Evolutionary conservation across 2,888 invertebrate genomes (phyloP), one percentile per base, ranked within the genome.

Genomic region (Philhelius pedissequus): DNA sequence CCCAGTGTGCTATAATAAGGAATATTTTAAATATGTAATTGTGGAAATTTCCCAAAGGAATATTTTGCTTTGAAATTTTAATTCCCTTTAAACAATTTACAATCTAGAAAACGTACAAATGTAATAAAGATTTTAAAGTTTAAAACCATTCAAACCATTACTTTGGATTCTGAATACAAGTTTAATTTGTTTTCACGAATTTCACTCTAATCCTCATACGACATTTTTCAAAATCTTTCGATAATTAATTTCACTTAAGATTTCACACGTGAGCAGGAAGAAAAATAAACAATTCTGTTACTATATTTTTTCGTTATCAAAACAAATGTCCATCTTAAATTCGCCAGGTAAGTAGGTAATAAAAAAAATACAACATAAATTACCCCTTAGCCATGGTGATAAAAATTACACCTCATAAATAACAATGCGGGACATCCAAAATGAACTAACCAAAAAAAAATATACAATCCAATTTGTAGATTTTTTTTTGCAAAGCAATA

Each of bases 381-480:
- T 27, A 64, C 9, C 43, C 62, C 62, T 52, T 27, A 38, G 20
- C 25, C 9, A 40, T 45, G 48, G 48, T 48, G 43, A 73, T 77
- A 54, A 77, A 68, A 68, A 73, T 82, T 71, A 77, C 66, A 68
- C 54, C 60, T 71, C 35, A 73, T 77, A 77, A 73, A 82, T 77
- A 82, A 77, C 52, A 66, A 70, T 60, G 77, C 60, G 40, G 60
- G 60, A 48, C 71, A 77, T 68, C 66, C 60, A 73, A 60, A 60
- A 60, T 22, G 13, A 48, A 48, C 48, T n/a, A 7, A 25, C 48
- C 25, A 15, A 6, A 60, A 22, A 22, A 40, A 43, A 20, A n/a
- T 22, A 38, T 7, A 20, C 40, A 40, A 62, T 56, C 54, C 73
- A 68, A 60, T 77, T 82, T 48, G 81, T 60, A 68, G 71, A 22